These are phyloP conservation scores for Eupithecia tripunctaria DNA, from an alignment of 2,888 invertebrate genomes.

Conservation along the genomic window DNA sequence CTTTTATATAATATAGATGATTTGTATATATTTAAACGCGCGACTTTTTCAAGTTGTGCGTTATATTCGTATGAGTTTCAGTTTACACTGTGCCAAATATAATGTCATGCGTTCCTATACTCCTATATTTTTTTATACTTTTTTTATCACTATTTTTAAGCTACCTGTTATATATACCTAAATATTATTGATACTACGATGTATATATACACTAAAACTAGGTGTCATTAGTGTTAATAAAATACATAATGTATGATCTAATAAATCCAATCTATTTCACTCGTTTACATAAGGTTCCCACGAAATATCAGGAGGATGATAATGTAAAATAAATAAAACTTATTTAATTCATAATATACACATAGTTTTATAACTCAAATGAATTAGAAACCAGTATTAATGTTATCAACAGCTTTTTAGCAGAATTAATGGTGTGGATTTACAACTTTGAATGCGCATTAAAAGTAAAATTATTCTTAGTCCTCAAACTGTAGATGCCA, in stretches of 20 bases:
- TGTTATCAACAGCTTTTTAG: constrained; percentile 23
- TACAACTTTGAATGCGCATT: constrained; percentile 18
- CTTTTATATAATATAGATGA: not conserved
- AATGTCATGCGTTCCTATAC: not conserved
- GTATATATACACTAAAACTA: not conserved
- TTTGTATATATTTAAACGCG: constrained; percentile 3
- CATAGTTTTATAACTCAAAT: constrained; percentile 42
- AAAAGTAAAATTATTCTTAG: constrained; percentile 13
- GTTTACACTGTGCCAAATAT: not conserved
- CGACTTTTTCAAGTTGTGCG: not conserved
- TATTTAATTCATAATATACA: not conserved
- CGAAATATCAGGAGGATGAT: constrained; percentile 8
- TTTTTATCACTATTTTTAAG: too few relatives aligned
- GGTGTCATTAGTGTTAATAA: not conserved
- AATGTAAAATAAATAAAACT: constrained; percentile 2
- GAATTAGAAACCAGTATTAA: constrained; percentile 43
- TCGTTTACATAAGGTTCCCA: constrained; percentile 7
- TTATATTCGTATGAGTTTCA: not conserved
- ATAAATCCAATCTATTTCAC: not conserved
- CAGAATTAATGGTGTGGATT: constrained; percentile 23
- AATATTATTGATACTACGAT: not conserved
- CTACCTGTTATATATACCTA: too few relatives aligned
- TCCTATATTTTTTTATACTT: too few relatives aligned
- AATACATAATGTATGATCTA: constrained; percentile 8
- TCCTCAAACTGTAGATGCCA: not conserved